Evolutionary conservation across 2,113 vertebrate genomes (phyloP).

Genomic region (Hemibagrus wyckioides): DNA sequence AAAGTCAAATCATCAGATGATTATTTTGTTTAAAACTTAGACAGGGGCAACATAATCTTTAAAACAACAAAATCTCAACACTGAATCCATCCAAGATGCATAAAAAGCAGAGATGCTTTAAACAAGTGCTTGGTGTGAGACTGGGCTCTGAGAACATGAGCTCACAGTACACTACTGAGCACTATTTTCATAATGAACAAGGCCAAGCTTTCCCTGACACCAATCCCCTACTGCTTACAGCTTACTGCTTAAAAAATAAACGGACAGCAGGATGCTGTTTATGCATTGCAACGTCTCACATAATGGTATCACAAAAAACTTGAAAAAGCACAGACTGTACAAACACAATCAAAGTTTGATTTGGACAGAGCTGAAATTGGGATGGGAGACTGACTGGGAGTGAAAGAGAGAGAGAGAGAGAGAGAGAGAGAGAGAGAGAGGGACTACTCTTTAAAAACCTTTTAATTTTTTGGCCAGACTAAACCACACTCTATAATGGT

Average conservation of each 20-base stretch:
- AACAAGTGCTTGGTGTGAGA: slow-evolving; percentile 15
- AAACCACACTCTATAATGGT: no score
- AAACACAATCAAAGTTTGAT: slow-evolving; percentile 69
- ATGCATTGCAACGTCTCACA: slow-evolving; percentile 60
- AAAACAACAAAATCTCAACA: not conserved
- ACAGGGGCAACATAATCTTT: not conserved
- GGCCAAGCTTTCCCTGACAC: slow-evolving; percentile 53
- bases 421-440: not conserved
- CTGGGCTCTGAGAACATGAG: slow-evolving; percentile 62
- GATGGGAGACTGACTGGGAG: not conserved
- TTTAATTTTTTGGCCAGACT: not conserved
- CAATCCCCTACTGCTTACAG: slow-evolving; percentile 66
- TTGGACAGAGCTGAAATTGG: slow-evolving; percentile 60
- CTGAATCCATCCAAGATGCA: not conserved
- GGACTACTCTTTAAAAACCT: not conserved
- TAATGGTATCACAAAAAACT: slow-evolving; percentile 58
- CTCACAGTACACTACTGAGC: slow-evolving; percentile 61
- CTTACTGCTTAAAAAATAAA: slow-evolving; percentile 77
- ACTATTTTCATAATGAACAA: slow-evolving; percentile 64
- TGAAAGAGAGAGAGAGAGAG: slow-evolving; percentile 20
- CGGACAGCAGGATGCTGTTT: slow-evolving; percentile 63
- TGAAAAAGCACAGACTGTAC: slow-evolving; percentile 70
- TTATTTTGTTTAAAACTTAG: not conserved
- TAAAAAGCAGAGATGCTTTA: not conserved
- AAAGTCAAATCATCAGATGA: not conserved